A percentile compares a stretch with the other conserved stretches of the same genome.
Conservation (phyloP, 2,888 invertebrate genomes). For the Sinelater perroti region DNA sequence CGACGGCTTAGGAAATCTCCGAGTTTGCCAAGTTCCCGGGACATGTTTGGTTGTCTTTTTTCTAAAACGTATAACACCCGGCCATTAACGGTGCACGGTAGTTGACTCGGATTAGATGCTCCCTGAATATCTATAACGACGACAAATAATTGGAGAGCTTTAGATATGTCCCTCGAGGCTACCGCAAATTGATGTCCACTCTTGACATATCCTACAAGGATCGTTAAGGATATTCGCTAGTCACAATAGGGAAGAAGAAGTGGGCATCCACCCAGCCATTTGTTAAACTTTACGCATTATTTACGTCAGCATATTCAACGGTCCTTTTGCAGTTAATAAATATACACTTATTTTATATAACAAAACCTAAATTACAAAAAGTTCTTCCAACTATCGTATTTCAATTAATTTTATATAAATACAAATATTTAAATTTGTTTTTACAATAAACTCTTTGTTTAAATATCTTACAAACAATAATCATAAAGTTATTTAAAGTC, state of each 20-base stretch:
- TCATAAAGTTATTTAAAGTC: no score
- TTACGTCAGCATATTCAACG: no score
- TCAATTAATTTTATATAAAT: no score
- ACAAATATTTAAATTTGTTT: no score
- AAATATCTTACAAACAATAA: no score
- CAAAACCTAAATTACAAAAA: no score
- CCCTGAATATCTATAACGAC: slow-evolving; percentile 36
- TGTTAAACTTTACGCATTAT: no score
- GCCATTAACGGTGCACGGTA: slow-evolving; percentile 6
- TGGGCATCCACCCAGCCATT: no score
- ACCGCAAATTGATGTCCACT: slow-evolving; percentile 43
- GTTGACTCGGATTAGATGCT: slow-evolving; percentile 32
- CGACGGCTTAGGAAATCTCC: background rate
- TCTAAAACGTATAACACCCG: slow-evolving; percentile 1
- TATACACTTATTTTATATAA: no score
- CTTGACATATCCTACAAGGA: slow-evolving; percentile 35
- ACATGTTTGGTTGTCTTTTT: background rate
- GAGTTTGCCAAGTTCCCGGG: background rate
- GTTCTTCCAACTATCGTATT: no score
- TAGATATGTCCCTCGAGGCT: slow-evolving; percentile 36
- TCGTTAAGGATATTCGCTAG: slow-evolving; percentile 29
- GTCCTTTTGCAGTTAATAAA: no score
- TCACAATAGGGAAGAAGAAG: slow-evolving; percentile 18
- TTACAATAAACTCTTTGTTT: no score
- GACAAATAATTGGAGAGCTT: slow-evolving; percentile 42